Evolutionary conservation across 2,888 invertebrate genomes (phyloP).

Genomic region (Camptogramma bilineatum): DNA sequence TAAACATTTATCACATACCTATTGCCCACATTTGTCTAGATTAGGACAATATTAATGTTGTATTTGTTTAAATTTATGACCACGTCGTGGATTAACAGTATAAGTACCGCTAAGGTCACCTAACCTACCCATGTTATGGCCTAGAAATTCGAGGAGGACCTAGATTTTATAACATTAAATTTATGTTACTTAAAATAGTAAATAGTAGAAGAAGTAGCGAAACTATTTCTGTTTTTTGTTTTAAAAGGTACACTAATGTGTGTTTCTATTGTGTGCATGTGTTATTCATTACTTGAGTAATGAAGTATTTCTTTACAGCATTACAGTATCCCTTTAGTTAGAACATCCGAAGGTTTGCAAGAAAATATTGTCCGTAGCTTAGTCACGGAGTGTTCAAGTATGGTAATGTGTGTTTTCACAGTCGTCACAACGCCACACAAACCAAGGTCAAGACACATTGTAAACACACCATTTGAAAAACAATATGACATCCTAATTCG

Average conservation of each 20-base stretch:
- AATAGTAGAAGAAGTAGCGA: not conserved
- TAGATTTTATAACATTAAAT: slow-evolving; percentile 9
- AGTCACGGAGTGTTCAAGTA: slow-evolving; percentile 63
- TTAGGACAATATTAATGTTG: not conserved
- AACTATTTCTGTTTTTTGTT: not conserved
- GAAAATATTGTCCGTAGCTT: slow-evolving; percentile 51
- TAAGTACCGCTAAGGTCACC: slow-evolving; percentile 8
- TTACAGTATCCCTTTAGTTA: slow-evolving; percentile 5
- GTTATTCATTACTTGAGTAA: no score
- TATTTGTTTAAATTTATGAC: not conserved
- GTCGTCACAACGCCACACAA: slow-evolving; percentile 60
- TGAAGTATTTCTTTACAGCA: no score
- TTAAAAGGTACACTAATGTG: no score
- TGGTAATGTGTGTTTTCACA: slow-evolving; percentile 71
- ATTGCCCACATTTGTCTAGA: no score
- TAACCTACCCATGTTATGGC: not conserved
- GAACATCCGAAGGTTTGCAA: slow-evolving; percentile 26
- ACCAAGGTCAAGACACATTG: slow-evolving; percentile 64
- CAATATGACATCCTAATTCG: slow-evolving; percentile 48
- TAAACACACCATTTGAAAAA: slow-evolving; percentile 54
- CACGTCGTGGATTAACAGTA: slow-evolving; percentile 4
- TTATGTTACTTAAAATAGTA: not conserved
- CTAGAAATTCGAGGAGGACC: not conserved
- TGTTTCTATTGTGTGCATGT: no score
- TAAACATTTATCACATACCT: no score